These are phyloP conservation scores for Glossophaga mutica DNA, from an alignment of 2,797 vertebrate genomes.

Conservation along the genomic window DNA sequence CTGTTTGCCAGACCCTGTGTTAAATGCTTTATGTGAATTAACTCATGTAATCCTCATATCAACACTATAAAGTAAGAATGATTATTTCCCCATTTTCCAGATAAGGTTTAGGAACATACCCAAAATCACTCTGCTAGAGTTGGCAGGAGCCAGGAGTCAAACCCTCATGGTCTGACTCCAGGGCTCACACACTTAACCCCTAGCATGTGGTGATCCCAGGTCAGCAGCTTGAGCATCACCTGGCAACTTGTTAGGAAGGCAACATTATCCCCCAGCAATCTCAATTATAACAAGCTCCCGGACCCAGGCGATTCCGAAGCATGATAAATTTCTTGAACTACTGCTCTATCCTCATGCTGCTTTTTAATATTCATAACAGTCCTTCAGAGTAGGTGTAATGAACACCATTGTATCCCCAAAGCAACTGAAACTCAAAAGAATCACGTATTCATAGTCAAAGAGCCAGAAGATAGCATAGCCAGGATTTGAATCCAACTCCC, in stretches of 20 bases:
- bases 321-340: background rate
- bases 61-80: slow-evolving; percentile 11
- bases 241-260: background rate
- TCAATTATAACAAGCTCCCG: background rate
- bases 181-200: background rate
- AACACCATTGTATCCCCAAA: background rate
- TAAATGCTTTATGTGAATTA: slow-evolving; percentile 43
- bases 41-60: slow-evolving; percentile 47
- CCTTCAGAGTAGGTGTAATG: background rate
- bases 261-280: background rate
- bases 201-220: background rate
- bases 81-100: slow-evolving; percentile 34
- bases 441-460: background rate
- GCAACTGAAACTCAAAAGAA: background rate
- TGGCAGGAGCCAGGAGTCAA: background rate
- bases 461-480: background rate
- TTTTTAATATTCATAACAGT: background rate
- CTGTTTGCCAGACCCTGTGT: slow-evolving; percentile 31
- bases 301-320: background rate
- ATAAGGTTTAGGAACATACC: background rate
- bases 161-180: background rate
- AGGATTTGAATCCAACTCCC: background rate
- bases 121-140: background rate
- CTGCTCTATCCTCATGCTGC: background rate
- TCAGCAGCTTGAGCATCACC: background rate